Conservation (phyloP, 2,797 vertebrate genomes). For the Sebastes steindachneri region DNA sequence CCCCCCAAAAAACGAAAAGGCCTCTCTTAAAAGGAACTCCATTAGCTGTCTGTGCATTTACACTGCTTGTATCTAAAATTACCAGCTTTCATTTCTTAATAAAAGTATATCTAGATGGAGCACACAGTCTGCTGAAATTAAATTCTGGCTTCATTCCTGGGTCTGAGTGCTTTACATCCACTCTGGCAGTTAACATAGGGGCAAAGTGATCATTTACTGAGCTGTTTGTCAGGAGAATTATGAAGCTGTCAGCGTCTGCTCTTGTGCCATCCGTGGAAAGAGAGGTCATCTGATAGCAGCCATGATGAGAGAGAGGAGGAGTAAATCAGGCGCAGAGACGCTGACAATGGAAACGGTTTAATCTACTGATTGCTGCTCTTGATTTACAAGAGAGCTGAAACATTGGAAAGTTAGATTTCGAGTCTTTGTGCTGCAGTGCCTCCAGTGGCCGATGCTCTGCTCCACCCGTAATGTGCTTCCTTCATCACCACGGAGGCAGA, state of each 20-base stretch:
- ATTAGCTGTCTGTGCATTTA: slow-evolving; percentile 57
- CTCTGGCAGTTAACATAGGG: slow-evolving; percentile 36
- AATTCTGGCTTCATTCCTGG: slow-evolving; percentile 45
- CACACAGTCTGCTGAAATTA: slow-evolving; percentile 45
- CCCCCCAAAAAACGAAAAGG: slow-evolving; percentile 36
- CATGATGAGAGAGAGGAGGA: slow-evolving; percentile 60
- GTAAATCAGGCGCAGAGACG: slow-evolving; percentile 35
- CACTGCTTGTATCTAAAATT: slow-evolving; percentile 58
- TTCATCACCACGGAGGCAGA: neutral
- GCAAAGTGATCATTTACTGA: slow-evolving; percentile 64
- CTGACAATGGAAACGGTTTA: slow-evolving; percentile 48
- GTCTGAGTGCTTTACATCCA: slow-evolving; percentile 32
- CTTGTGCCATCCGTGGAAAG: slow-evolving; percentile 40
- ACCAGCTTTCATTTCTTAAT: slow-evolving; percentile 64
- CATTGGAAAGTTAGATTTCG: slow-evolving; percentile 34
- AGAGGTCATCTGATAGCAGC: slow-evolving; percentile 75
- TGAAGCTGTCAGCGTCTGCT: slow-evolving; percentile 62
- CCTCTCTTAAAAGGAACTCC: slow-evolving; percentile 54
- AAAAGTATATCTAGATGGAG: slow-evolving; percentile 60
- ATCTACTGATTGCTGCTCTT: slow-evolving; percentile 84
- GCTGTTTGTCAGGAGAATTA: slow-evolving; percentile 69
- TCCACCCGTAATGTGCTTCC: neutral
- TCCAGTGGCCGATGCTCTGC: slow-evolving; percentile 32
- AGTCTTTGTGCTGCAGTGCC: slow-evolving; percentile 48
- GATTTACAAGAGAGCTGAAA: slow-evolving; percentile 85